Evolutionary conservation across 2,113 vertebrate genomes (phyloP), one percentile per base, ranked within the genome.

Genomic region (mouse (Mus musculus)): DNA sequence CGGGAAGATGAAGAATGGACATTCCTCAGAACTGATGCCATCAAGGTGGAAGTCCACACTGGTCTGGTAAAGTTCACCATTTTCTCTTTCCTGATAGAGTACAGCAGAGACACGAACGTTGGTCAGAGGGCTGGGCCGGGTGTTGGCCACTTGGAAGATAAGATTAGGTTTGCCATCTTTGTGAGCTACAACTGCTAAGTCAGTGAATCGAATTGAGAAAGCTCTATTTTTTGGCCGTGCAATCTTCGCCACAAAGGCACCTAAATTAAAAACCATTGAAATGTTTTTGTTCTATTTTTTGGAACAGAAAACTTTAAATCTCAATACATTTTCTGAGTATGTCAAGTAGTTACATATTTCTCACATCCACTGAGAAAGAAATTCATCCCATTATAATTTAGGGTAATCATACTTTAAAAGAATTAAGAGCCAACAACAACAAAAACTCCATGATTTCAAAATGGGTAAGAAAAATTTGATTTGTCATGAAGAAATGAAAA

Each of bases 221-320:
- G 99, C 99, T 82, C 99, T 98, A 94, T 99, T 99, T 98, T 99
- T 99, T 28, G 99, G 99, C n/a, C 99, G 99, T 2, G 99, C 99
- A 0, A 99, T 99, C 99, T 99, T 99, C 86, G 99, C 99, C 98
- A 99, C 99, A 2, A 99, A 99, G 88, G 99, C 99, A 99, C 99
- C 99, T 99, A 98, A 72, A 93, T 96, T 81, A 71, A 0, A 46
- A 98, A 95, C 78, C 97, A 96, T 84, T 86, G 91, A 97, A 82
- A 36, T 92, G 39, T 85, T 85, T 82, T 82, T 59, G 77, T 80
- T 80, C 52, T 52, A 7, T 59, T 42, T 75, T 97, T 96, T 93
- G 96, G 84, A 95, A 95, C 5, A 24, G 90, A 89, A 67, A 39
- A 85, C 36, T 61, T 91, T 63, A 95, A 77, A 80, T 91, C 88